Conservation (phyloP, 1,140 invertebrate species). For the Zaprionus africanus region DNA sequence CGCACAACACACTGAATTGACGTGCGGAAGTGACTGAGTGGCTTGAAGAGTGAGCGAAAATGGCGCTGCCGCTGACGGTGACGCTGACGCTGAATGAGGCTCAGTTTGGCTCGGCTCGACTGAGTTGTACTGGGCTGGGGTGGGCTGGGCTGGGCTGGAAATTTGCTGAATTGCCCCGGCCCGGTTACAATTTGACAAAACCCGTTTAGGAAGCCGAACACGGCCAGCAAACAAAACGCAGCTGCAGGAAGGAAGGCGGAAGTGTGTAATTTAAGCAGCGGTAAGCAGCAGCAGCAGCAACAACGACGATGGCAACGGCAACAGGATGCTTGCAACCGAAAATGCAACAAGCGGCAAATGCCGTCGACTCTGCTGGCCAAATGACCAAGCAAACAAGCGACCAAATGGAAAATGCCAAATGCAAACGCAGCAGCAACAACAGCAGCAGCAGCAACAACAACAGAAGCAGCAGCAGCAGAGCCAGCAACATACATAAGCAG, state of each 20-base stretch:
- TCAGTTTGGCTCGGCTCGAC: background rate
- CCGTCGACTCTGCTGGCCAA: constrained; percentile 25
- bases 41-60: constrained; percentile 4
- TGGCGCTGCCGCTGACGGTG: background rate
- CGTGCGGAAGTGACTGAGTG: constrained; percentile 20
- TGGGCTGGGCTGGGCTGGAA: constrained; percentile 19
- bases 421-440: constrained; percentile 20
- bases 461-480: background rate
- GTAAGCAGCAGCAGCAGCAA: constrained; percentile 21
- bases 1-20: background rate
- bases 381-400: constrained; percentile 18
- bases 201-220: constrained; percentile 40
- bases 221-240: constrained; percentile 39
- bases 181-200: constrained; percentile 49
- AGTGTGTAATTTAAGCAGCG: constrained; percentile 77
- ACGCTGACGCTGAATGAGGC: constrained; percentile 6
- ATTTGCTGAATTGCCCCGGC: constrained; percentile 32
- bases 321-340: constrained; percentile 55
- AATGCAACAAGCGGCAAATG: constrained; percentile 71
- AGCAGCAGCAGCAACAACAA: background rate
- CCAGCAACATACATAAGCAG: background rate
- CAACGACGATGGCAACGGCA: background rate
- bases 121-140: too few relatives aligned
- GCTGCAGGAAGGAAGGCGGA: constrained; percentile 66
- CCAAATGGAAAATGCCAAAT: background rate